Evolutionary conservation across 2,113 vertebrate species (phyloP).

Genomic region (Donacobius atricapilla): DNA sequence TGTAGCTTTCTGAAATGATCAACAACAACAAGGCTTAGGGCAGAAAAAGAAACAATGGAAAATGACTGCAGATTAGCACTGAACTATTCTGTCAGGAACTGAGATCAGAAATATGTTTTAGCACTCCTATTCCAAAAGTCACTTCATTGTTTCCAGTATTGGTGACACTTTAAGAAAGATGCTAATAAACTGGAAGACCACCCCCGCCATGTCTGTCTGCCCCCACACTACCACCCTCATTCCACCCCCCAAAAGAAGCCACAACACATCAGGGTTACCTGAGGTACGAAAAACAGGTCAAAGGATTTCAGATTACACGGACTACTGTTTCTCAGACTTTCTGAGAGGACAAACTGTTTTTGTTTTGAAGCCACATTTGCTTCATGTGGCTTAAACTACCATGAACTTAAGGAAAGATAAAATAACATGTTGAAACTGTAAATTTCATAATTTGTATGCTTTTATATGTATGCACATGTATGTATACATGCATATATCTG

Average conservation of each 20-base stretch:
- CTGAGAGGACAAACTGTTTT: background rate
- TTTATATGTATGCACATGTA: background rate
- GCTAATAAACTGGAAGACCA: background rate
- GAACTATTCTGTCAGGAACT: background rate
- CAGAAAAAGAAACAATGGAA: background rate
- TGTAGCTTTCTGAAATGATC: background rate
- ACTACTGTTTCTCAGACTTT: background rate
- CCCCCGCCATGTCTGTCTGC: rapidly evolving
- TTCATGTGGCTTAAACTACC: background rate
- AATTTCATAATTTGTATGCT: background rate
- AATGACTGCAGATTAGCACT: background rate
- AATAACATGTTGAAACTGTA: background rate
- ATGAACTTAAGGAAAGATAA: background rate
- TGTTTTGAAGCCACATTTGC: background rate
- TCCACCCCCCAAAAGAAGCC: background rate
- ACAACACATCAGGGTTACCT: background rate
- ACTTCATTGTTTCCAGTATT: background rate
- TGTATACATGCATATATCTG: rapidly evolving
- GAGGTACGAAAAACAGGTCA: background rate
- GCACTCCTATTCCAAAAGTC: background rate
- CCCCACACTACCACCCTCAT: too few species aligned
- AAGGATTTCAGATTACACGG: background rate
- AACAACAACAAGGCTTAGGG: background rate
- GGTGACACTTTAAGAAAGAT: background rate
- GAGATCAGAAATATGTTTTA: background rate